Conservation (phyloP, 2,888 invertebrate species). For the Penaeus monodon region DNA sequence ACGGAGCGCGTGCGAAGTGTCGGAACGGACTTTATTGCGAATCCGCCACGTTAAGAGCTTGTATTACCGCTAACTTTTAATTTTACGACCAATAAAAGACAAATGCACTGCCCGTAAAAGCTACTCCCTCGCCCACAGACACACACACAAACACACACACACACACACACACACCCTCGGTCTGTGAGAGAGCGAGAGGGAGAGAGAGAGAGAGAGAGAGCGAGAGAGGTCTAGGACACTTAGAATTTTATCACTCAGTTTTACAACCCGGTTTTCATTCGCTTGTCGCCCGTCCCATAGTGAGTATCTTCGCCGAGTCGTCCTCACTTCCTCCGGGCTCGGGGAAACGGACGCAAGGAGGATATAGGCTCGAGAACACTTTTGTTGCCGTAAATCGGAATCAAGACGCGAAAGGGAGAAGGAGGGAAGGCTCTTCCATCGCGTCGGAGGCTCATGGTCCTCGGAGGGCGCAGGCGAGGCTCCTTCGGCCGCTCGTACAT, state of each 20-base stretch:
- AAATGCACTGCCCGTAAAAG: constrained; percentile 64
- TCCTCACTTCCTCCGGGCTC: constrained; percentile 12
- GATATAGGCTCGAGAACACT: constrained; percentile 14
- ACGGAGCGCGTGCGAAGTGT: constrained; percentile 50
- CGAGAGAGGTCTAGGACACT: constrained; percentile 31
- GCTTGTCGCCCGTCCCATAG: constrained; percentile 36
- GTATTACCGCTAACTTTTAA: constrained; percentile 65
- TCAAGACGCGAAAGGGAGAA: constrained; percentile 30
- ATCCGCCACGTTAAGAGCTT: constrained; percentile 63
- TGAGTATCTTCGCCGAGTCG: constrained; percentile 24
- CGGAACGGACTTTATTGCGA: constrained; percentile 56
- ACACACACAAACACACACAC: constrained; percentile 44
- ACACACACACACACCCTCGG: constrained; percentile 29
- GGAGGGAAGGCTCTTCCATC: not conserved
- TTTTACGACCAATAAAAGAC: constrained; percentile 65
- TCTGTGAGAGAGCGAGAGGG: too few relatives aligned
- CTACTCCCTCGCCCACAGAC: constrained; percentile 44
- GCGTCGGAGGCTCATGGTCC: too few relatives aligned
- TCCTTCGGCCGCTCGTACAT: too few relatives aligned
- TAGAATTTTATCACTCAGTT: constrained; percentile 58
- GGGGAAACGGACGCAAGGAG: constrained; percentile 17
- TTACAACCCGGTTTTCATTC: constrained; percentile 60
- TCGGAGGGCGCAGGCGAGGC: too few relatives aligned
- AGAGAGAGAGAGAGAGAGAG: too few relatives aligned
- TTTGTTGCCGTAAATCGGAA: constrained; percentile 39